Percentiles rank a stretch among this genome's conserved stretches.
Evolutionary conservation across 2,113 vertebrate genomes (phyloP).

Genomic region (Chaetodon auriga): DNA sequence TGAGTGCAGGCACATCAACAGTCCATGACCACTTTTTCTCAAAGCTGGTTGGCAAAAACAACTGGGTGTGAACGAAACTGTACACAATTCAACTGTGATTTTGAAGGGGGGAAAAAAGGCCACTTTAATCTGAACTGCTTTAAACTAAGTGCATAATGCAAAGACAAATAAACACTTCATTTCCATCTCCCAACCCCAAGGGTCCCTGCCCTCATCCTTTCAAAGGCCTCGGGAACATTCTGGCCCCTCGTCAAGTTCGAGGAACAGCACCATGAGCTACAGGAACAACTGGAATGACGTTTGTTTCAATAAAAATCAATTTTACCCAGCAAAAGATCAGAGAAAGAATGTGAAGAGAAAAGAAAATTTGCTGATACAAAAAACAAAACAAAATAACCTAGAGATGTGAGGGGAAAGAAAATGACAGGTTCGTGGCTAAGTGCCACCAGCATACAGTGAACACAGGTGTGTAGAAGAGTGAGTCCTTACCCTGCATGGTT

Average conservation of each 20-base stretch:
- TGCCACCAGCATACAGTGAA: constrained; percentile 41
- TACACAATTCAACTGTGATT: background rate
- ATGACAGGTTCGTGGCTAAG: constrained; percentile 34
- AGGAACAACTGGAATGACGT: constrained; percentile 28
- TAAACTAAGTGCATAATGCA: constrained; percentile 34
- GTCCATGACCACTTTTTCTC: background rate
- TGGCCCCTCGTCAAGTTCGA: constrained; percentile 24
- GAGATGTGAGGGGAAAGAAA: constrained; percentile 49
- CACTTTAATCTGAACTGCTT: background rate
- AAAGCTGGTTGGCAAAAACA: background rate
- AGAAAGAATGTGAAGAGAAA: constrained; percentile 51
- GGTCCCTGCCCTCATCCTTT: constrained; percentile 17
- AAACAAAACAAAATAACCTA: constrained; percentile 18
- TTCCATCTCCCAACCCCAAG: constrained; percentile 5
- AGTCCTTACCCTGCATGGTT: constrained; percentile 97
- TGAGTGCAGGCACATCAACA: constrained; percentile 5
- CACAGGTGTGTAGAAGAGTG: constrained; percentile 37
- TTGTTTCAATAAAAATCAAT: constrained; percentile 20
- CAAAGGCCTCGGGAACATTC: constrained; percentile 12
- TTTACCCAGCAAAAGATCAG: constrained; percentile 41
- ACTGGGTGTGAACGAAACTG: background rate
- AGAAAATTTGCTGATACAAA: constrained; percentile 42
- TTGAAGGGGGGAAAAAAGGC: background rate
- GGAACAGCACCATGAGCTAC: constrained; percentile 18
- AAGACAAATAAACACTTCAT: constrained; percentile 19